These are phyloP conservation scores for Drosophila meridionalis DNA, from an alignment of 2,888 invertebrate species.

Conservation along the genomic window DNA sequence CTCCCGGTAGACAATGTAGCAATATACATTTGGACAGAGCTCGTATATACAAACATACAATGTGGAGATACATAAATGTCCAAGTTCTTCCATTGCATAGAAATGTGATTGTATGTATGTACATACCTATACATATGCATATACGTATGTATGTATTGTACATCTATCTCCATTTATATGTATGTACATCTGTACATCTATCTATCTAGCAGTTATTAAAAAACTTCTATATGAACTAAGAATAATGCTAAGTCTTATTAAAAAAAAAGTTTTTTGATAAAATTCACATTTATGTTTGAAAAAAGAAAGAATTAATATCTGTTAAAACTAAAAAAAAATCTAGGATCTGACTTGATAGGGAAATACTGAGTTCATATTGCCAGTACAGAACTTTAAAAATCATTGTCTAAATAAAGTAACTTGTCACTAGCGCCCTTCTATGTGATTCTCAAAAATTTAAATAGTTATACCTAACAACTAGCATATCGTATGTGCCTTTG, in stretches of 20 bases:
- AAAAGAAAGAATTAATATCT: no score
- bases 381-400: no score
- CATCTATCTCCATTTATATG: not conserved
- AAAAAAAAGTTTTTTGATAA: not conserved
- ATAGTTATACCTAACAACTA: no score
- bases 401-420: no score
- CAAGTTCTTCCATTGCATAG: not conserved
- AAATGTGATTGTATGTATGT: not conserved
- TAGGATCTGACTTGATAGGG: no score
- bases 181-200: not conserved
- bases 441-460: slow-evolving; percentile 2
- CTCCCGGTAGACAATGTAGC: slow-evolving; percentile 1
- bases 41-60: not conserved
- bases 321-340: no score
- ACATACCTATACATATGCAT: not conserved
- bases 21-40: not conserved
- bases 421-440: not conserved
- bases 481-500: no score
- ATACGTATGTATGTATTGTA: not conserved
- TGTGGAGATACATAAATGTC: not conserved
- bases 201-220: slow-evolving; percentile 1
- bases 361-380: no score
- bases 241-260: not conserved
- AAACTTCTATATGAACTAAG: not conserved
- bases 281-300: no score